Conservation (phyloP, 2,797 vertebrate genomes). For the Tapera naevia region DNA sequence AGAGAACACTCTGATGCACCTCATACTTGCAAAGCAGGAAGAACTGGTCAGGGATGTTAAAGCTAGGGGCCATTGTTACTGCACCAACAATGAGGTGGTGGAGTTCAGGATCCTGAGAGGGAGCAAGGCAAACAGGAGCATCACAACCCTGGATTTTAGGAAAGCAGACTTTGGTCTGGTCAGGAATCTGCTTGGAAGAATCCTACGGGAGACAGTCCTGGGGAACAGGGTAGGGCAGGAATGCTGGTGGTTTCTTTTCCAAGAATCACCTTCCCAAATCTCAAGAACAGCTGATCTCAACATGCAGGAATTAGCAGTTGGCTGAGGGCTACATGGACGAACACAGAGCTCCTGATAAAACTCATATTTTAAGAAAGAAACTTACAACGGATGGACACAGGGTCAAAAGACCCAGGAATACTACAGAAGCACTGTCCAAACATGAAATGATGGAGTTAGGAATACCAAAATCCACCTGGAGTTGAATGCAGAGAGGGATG, state of each 20-base stretch:
- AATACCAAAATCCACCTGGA: neutral
- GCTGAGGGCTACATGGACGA: neutral
- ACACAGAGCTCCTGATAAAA: neutral
- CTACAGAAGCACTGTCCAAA: neutral
- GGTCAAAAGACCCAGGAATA: neutral
- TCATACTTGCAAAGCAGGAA: neutral
- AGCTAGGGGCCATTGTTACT: neutral
- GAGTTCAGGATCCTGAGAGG: neutral
- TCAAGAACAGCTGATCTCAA: neutral
- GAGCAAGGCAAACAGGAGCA: neutral
- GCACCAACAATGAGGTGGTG: neutral
- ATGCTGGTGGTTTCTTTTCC: neutral
- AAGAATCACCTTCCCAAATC: neutral
- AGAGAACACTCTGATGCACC: neutral
- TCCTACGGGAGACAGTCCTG: neutral
- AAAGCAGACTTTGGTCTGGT: neutral
- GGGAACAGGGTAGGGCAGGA: neutral
- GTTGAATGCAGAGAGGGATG: neutral
- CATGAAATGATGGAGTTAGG: neutral
- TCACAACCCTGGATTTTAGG: neutral
- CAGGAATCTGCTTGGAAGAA: neutral
- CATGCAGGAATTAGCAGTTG: neutral
- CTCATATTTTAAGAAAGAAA: neutral
- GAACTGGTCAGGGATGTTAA: neutral
- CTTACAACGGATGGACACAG: neutral